Conservation (phyloP, 2,113 vertebrate genomes). For the Cyprinodon variegatus region DNA sequence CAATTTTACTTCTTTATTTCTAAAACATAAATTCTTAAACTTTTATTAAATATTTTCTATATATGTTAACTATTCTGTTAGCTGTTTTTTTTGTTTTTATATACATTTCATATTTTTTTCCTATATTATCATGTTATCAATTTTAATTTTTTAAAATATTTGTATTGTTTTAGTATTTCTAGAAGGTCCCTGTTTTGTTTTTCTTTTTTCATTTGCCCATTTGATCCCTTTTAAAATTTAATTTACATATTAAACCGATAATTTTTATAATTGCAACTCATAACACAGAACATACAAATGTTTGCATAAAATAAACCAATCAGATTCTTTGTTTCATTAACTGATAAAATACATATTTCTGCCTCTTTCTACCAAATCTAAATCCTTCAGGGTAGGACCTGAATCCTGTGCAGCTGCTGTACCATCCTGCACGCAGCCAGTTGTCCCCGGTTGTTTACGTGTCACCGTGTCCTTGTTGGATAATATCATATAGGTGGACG, state of each 20-base stretch:
- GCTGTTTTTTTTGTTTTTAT: not conserved
- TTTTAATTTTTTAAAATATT: not conserved
- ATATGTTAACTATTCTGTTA: not conserved
- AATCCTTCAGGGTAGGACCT: not conserved
- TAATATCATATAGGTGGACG: conserved; percentile 74
- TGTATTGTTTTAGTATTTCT: not conserved
- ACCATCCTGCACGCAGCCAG: not conserved
- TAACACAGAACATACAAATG: too few relatives aligned
- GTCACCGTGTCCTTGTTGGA: conserved; percentile 50
- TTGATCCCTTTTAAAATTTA: too few relatives aligned
- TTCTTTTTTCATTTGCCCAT: not conserved
- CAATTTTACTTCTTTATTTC: not conserved
- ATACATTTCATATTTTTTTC: too few relatives aligned
- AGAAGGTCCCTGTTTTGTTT: not conserved
- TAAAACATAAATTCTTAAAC: not conserved
- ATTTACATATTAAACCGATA: too few relatives aligned
- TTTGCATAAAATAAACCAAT: too few relatives aligned
- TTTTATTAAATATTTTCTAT: not conserved
- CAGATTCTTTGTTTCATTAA: too few relatives aligned
- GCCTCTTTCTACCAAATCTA: not conserved
- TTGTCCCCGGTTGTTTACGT: not conserved
- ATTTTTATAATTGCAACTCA: too few relatives aligned
- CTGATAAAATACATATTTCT: not conserved
- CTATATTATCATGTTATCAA: not conserved
- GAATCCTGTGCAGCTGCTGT: not conserved